A percentile compares a stretch with the other conserved stretches of the same genome.
Evolutionary conservation across 2,113 vertebrate species (phyloP).

Genomic region (Tychaedon coryphoeus): DNA sequence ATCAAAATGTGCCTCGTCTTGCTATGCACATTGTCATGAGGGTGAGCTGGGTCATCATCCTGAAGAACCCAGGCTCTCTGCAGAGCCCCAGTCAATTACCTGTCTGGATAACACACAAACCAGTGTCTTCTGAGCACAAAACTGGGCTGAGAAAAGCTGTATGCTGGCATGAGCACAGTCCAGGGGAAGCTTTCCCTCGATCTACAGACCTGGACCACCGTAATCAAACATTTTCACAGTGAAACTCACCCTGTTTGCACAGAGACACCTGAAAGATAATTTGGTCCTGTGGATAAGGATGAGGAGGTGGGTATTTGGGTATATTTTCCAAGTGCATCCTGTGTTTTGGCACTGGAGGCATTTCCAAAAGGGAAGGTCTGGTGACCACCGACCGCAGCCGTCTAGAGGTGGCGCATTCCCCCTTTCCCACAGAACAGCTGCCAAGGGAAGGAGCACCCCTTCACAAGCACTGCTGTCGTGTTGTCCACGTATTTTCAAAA

Average conservation of each 20-base stretch:
- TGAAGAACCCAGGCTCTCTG: not conserved
- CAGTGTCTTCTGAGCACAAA: not conserved
- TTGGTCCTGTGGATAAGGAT: not conserved
- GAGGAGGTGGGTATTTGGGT: not conserved
- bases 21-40: not conserved
- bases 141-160: not conserved
- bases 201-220: not conserved
- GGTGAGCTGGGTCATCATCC: not conserved
- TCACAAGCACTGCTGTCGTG: fast-evolving
- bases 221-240: not conserved
- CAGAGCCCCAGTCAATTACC: not conserved
- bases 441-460: not conserved
- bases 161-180: not conserved
- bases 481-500: not conserved
- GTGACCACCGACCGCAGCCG: fast-evolving
- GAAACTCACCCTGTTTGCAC: not conserved
- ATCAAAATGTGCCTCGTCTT: not conserved
- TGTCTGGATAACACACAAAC: not conserved
- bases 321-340: not conserved
- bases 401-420: constrained; percentile 19
- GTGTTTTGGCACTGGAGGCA: not conserved
- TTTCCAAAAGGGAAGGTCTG: not conserved
- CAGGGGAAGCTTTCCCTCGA: not conserved
- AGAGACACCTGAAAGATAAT: not conserved
- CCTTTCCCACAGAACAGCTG: not conserved